These are phyloP conservation scores for Scaptomyza parva DNA, from an alignment of 2,888 invertebrate species.

Conservation along the genomic window DNA sequence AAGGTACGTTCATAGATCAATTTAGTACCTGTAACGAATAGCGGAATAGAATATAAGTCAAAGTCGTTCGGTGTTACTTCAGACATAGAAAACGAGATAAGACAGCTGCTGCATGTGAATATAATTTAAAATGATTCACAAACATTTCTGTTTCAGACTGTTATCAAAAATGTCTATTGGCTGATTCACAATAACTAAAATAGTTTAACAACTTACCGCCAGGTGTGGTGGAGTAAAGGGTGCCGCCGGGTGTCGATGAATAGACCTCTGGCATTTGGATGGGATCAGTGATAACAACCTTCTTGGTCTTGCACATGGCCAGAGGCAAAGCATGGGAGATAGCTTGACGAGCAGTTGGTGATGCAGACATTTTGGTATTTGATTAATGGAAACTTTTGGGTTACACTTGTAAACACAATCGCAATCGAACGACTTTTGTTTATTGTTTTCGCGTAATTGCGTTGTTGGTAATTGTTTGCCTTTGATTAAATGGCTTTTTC, in stretches of 20 bases:
- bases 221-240: conserved; percentile 96
- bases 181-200: conserved; percentile 46
- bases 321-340: conserved; percentile 90
- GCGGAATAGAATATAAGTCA: neutral
- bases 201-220: conserved; percentile 90
- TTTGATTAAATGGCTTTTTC: conserved; percentile 15
- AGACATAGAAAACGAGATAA: conserved; percentile 55
- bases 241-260: conserved; percentile 97
- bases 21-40: conserved; percentile 91
- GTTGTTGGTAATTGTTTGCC: conserved; percentile 26
- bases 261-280: conserved; percentile 95
- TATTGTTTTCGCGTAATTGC: conserved; percentile 47
- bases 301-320: conserved; percentile 90
- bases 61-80: conserved; percentile 31
- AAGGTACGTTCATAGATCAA: conserved; percentile 96
- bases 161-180: conserved; percentile 37
- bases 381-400: conserved; percentile 30
- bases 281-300: conserved; percentile 92
- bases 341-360: conserved; percentile 91
- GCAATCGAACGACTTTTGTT: conserved; percentile 50
- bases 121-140: conserved; percentile 46
- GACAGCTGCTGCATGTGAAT: conserved; percentile 38
- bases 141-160: conserved; percentile 84
- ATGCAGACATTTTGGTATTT: conserved; percentile 89
- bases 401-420: conserved; percentile 34